phyloP scores from a whole-genome alignment of 2,113 vertebrate genomes.

The Cranoglanis bouderius region DNA sequence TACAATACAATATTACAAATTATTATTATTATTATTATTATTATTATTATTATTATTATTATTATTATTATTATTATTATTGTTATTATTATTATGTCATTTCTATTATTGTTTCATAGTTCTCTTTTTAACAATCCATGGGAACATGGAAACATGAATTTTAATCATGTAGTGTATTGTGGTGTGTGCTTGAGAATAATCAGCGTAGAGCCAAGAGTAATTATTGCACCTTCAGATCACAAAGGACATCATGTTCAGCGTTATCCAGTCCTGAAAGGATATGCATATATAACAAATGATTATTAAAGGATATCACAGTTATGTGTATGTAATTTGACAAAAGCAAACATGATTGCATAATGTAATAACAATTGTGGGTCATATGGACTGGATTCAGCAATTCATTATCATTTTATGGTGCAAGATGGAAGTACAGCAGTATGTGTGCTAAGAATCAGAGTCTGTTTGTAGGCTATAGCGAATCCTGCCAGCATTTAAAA shows the following conservation, averaged over 20 bases:
- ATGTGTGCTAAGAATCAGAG: conserved; percentile 20
- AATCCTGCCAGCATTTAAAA: background rate
- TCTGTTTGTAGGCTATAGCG: background rate
- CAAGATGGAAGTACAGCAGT: background rate
- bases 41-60: no score
- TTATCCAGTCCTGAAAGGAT: conserved; percentile 1
- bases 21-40: no score
- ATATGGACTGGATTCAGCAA: background rate
- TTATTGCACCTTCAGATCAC: conserved; percentile 21
- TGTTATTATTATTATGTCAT: background rate
- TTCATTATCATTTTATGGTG: conserved; percentile 27
- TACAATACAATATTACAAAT: no score
- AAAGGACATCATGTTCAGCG: conserved; percentile 25
- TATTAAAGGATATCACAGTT: conserved; percentile 18
- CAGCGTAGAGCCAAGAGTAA: conserved; percentile 25
- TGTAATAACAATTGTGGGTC: conserved; percentile 24
- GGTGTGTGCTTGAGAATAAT: background rate
- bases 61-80: no score
- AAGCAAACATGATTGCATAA: conserved; percentile 2
- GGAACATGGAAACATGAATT: background rate
- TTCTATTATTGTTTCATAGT: background rate
- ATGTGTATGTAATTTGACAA: conserved; percentile 19
- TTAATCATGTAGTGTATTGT: background rate
- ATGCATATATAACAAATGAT: background rate
- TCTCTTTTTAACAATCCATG: background rate